Evolutionary conservation across 92 coral and sea anemone genomes (phyloP).

Genomic region (Phymanthus crucifer): DNA sequence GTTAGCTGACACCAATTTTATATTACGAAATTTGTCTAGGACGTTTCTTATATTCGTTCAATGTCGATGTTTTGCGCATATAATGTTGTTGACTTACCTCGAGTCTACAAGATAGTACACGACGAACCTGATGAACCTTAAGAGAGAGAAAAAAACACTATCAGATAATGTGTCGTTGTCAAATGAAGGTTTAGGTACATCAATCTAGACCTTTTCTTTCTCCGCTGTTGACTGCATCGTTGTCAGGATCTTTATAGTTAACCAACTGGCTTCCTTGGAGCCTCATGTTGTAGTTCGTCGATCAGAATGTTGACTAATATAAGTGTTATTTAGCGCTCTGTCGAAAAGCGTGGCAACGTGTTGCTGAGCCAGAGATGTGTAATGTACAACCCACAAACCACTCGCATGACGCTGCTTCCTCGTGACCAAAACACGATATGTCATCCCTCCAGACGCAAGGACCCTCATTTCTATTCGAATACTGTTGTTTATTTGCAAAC

Average conservation of each 20-base stretch:
- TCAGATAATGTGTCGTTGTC: neutral
- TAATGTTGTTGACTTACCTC: neutral
- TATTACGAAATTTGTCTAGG: neutral
- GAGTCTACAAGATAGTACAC: neutral
- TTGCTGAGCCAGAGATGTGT: too few relatives aligned
- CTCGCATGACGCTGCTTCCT: too few relatives aligned
- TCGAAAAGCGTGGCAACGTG: neutral
- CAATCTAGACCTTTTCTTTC: neutral
- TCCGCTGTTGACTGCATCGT: neutral
- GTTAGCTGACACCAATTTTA: neutral
- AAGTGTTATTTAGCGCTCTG: neutral
- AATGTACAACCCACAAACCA: too few relatives aligned
- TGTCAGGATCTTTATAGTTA: neutral
- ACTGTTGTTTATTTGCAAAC: neutral
- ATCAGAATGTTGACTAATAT: neutral
- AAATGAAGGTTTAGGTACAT: neutral
- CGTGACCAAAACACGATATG: too few relatives aligned
- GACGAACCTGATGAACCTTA: neutral
- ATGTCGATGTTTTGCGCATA: neutral
- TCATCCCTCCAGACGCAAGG: neutral
- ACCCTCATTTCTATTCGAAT: neutral
- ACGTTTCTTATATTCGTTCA: neutral
- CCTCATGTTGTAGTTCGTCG: neutral
- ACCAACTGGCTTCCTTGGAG: neutral
- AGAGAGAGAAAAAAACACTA: neutral